A percentile compares a stretch with the other conserved stretches of the same genome.
phyloP scores from a whole-genome alignment of 1,140 invertebrate species.

The Procambarus clarkii region DNA sequence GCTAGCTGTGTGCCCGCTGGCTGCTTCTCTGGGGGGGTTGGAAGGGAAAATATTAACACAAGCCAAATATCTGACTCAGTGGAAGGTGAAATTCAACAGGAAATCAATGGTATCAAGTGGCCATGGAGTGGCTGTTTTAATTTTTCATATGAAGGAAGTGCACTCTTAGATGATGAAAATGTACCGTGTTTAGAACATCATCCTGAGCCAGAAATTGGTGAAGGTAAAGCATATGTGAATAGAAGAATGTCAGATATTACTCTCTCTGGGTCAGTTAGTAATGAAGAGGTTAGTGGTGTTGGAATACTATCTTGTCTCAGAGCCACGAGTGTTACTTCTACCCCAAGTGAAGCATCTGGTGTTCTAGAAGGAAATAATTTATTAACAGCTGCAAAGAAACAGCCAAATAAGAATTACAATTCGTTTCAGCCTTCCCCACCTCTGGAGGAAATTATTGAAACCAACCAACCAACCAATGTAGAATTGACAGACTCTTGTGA shows the following conservation, averaged over 20 bases:
- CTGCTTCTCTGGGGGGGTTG: slow-evolving; percentile 52
- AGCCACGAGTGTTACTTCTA: background rate
- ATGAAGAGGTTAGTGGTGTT: background rate
- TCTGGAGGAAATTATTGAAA: slow-evolving; percentile 14
- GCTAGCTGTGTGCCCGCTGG: slow-evolving; percentile 44
- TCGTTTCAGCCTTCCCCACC: slow-evolving; percentile 52
- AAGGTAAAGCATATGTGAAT: background rate
- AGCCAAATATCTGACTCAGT: background rate
- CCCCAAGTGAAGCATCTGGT: background rate
- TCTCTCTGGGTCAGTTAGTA: background rate
- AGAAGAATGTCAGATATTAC: slow-evolving; percentile 26
- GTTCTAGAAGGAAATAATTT: slow-evolving; percentile 24
- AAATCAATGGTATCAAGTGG: slow-evolving; percentile 32
- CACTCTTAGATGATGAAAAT: slow-evolving; percentile 57
- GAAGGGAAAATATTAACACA: background rate
- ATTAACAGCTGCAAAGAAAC: slow-evolving; percentile 36
- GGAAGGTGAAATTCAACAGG: slow-evolving; percentile 16
- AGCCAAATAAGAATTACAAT: slow-evolving; percentile 38
- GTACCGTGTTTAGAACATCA: slow-evolving; percentile 42
- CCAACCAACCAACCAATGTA: background rate
- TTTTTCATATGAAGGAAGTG: slow-evolving; percentile 58
- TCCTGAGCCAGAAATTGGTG: slow-evolving; percentile 11
- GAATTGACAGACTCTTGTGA: slow-evolving; percentile 11
- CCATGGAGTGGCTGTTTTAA: slow-evolving; percentile 39
- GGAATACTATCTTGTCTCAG: slow-evolving; percentile 25